A percentile compares a stretch with the other conserved stretches of the same genome.
Conservation (phyloP, 2,888 invertebrate species). For the Plebejus anna region DNA sequence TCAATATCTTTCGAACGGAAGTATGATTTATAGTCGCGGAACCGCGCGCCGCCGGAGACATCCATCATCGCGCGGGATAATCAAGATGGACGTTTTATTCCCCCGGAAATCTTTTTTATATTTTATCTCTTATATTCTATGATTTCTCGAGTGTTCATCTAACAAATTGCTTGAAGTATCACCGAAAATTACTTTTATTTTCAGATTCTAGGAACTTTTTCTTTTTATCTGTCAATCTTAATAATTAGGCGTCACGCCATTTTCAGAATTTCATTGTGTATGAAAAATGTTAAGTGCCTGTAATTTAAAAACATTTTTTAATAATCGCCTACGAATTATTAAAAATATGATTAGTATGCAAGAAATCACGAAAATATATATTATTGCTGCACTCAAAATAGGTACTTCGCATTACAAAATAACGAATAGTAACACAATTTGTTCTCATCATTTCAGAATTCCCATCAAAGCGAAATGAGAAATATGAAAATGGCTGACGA, state of each 20-base stretch:
- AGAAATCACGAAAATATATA: neutral
- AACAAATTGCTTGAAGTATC: neutral
- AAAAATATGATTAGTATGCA: neutral
- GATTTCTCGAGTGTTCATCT: slow-evolving; percentile 6
- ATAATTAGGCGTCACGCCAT: neutral
- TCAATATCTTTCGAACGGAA: slow-evolving; percentile 14
- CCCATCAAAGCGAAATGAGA: slow-evolving; percentile 22
- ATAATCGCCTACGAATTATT: too few relatives aligned
- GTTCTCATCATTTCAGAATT: neutral
- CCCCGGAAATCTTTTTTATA: neutral
- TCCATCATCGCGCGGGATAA: slow-evolving; percentile 17
- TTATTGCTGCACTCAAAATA: neutral
- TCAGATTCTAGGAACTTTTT: neutral
- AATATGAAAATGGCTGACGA: slow-evolving; percentile 31
- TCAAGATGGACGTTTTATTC: slow-evolving; percentile 16
- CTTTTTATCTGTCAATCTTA: neutral
- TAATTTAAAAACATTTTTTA: too few relatives aligned
- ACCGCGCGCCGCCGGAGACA: neutral
- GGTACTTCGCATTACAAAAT: neutral
- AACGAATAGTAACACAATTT: slow-evolving; percentile 12
- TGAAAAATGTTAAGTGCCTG: neutral
- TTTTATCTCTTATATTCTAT: slow-evolving; percentile 10
- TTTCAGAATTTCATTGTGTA: neutral
- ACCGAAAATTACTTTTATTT: neutral
- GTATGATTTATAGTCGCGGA: slow-evolving; percentile 21